phyloP scores from a whole-genome alignment of 1,140 invertebrate genomes.

The Ostrea denselamellosa region DNA sequence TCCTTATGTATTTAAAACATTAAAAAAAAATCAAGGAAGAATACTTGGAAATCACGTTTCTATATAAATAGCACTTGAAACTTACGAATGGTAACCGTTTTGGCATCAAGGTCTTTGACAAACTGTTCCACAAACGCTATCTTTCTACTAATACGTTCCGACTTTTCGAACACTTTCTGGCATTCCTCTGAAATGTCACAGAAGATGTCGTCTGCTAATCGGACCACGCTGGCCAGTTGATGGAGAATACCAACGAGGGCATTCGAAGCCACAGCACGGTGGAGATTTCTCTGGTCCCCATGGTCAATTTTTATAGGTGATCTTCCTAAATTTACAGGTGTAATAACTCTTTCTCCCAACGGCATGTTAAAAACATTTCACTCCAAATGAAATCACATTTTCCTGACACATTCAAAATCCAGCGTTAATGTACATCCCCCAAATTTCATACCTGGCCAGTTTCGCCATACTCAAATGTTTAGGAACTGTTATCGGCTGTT shows the following conservation, averaged over 20 bases:
- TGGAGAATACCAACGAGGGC: conserved; percentile 87
- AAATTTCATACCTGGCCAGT: conserved; percentile 42
- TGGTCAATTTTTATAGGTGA: conserved; percentile 58
- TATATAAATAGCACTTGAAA: conserved; percentile 69
- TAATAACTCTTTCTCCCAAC: conserved; percentile 66
- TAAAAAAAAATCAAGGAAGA: background rate
- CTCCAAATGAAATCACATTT: conserved; percentile 43
- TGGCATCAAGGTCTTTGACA: conserved; percentile 85
- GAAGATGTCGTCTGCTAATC: conserved; percentile 88
- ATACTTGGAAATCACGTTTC: background rate
- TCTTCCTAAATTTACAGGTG: conserved; percentile 66
- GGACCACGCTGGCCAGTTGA: conserved; percentile 88
- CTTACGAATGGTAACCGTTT: conserved; percentile 91
- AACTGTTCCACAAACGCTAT: conserved; percentile 83
- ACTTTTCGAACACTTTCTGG: conserved; percentile 84
- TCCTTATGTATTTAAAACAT: too few relatives aligned
- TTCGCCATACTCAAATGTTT: conserved; percentile 57
- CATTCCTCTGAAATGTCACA: conserved; percentile 86
- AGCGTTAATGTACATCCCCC: background rate
- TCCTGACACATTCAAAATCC: background rate
- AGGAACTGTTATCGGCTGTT: conserved; percentile 49
- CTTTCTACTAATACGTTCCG: conserved; percentile 83
- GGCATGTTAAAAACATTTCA: conserved; percentile 63
- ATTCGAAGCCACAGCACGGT: conserved; percentile 85
- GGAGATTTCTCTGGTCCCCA: conserved; percentile 55